Evolutionary conservation across 1,140 invertebrate species (phyloP), one percentile per base, ranked within the genome.

Genomic region (Ostrea denselamellosa): DNA sequence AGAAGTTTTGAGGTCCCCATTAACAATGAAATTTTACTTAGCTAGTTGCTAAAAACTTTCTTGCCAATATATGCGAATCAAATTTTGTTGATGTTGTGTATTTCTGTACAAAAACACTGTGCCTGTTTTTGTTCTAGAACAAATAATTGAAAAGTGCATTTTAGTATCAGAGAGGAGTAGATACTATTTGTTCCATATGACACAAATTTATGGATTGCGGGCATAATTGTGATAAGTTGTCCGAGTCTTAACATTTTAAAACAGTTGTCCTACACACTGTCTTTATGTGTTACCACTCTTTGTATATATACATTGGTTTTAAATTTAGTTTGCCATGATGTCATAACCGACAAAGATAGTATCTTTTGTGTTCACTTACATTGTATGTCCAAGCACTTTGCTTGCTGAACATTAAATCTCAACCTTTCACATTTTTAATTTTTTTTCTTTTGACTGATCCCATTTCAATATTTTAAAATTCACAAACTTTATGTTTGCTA

Each of bases 291-390:
- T 17, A 62, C 56, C 56, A 62, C n/a, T 19, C 56, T 62, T 62
- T 19, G 14, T 62, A 44, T 44, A 44, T 44, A 44, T 44, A 44
- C 19, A 2, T 19, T n/a, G 3, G 14, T 62, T 4, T 58, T 58
- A 62, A 56, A 56, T 56, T 53, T 56, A 62, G 56, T 19, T 62
- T 62, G 17, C 17, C 56, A 62, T 62, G 14, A 12, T 56, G 56
- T 62, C 56, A 62, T 12, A 7, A 62, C 14, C 17, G 56, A 62
- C 56, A 17, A 62, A 62, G 56, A 62, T 7, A 19, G 12, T 77
- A 25, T 25, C 10, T 28, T 77, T 25, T 77, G 68, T 77, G 68
- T 77, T 77, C 68, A 77, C 28, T 77, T 77, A 25, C 28, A 62
- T 62, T 58, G 19, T 58, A 17, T 62, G 56, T 62, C 17, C 14